Base-by-base conservation (phyloP, 37 sponge, comb jelly and placozoan species). In the Axinella damicornis region DNA sequence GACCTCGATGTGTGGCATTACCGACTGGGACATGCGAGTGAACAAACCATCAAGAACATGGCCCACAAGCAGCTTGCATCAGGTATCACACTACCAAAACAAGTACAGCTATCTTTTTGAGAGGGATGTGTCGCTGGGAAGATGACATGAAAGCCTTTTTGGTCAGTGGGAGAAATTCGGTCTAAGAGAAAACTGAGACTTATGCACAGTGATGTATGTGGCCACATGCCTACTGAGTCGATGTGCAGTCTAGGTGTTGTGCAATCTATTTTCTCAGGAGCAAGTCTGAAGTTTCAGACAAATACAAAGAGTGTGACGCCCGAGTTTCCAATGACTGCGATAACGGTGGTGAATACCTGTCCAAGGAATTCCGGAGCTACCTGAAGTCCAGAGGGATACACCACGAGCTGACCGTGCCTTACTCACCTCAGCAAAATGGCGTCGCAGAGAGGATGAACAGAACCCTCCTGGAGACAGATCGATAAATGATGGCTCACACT, bases 221-320 rank as follows among this genome's bases (percentile, higher is more conserved):
- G n/a, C 22, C 87, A 87, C 56, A 69, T 88, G 71, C 67, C 30
- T 2, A 25, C 79, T 40, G 83, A 88, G 53, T 76, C 78, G 28
- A 88, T 88, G 67, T 82, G 53, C 82, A 54, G 57, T 76, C 89
- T 31, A 46, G 89, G 69, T 88, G 83, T 74, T 60, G 46, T 52
- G 34, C 62, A 54, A 71, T 88, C 24, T 65, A 82, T 58, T 88
- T 88, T 57, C 21, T 88, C 27, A 67, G 55, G 62, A n/a, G 65
- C 35, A 88, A 88, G 18, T 76, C 83, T 54, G 77, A 82, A 67
- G 89, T 74, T 21, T 33, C 65, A n/a, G 83, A 68, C 22, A 88
- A 82, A 57, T 88, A 73, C 76, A 80, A 87, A 56, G 77, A 81
- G 31, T 87, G 80, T 80, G 88, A 88, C 69, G 88, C 82, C 53